These are phyloP conservation scores for Planococcus citri DNA, from an alignment of 1,140 invertebrate species.

Conservation along the genomic window DNA sequence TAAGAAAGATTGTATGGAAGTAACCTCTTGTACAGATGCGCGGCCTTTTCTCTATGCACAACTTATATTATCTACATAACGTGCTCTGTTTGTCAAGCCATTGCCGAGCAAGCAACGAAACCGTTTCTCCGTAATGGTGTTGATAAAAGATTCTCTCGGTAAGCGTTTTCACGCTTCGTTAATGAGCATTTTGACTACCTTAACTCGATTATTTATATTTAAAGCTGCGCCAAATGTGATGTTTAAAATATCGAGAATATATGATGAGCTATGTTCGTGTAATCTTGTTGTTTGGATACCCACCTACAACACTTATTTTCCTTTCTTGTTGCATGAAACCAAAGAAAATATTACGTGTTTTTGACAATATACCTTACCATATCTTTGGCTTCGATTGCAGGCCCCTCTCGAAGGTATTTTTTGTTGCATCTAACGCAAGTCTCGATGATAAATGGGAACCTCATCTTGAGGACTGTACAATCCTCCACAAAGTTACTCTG, in stretches of 20 bases:
- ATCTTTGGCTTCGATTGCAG: too few relatives aligned
- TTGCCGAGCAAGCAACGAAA: neutral
- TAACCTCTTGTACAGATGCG: neutral
- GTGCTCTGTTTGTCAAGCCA: conserved; percentile 5
- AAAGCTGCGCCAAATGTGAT: neutral
- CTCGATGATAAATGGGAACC: too few relatives aligned
- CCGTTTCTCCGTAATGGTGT: neutral
- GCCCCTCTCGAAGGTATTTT: too few relatives aligned
- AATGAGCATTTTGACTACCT: conserved; percentile 2
- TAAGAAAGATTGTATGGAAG: conserved; percentile 7
- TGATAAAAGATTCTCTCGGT: neutral
- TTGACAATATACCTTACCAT: too few relatives aligned
- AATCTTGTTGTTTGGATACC: neutral
- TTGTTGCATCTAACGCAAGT: too few relatives aligned
- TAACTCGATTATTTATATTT: conserved; percentile 8
- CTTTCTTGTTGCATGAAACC: too few relatives aligned
- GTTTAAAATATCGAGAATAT: neutral
- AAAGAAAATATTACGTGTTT: neutral
- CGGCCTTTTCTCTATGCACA: conserved; percentile 1
- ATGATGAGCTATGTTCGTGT: neutral
- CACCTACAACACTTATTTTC: too few relatives aligned
- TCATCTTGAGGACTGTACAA: too few relatives aligned
- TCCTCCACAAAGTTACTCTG: too few relatives aligned
- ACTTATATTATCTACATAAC: conserved; percentile 3
- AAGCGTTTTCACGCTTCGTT: conserved; percentile 2